These are phyloP conservation scores for Ahaetulla prasina DNA, from an alignment of 2,113 vertebrate species.

Conservation along the genomic window DNA sequence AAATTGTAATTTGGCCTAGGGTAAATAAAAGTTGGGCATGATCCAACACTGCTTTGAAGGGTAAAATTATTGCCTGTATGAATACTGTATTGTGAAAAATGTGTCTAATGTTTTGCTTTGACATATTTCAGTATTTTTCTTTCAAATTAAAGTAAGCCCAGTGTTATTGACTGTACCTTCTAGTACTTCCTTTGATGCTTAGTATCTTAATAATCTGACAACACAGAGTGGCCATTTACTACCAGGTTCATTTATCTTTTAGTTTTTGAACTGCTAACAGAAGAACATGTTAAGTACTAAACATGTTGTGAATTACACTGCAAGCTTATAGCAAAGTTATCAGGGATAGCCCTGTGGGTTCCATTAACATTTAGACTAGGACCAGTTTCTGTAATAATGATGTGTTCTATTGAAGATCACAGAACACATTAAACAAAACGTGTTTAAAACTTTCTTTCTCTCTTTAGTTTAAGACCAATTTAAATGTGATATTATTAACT, in stretches of 20 bases:
- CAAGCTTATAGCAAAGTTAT: background rate
- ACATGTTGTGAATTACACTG: background rate
- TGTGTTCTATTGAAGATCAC: background rate
- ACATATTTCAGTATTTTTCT: background rate
- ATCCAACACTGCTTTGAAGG: background rate
- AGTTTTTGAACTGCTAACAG: background rate
- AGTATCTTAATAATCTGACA: background rate
- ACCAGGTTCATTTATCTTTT: background rate
- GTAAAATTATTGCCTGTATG: background rate
- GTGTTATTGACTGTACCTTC: background rate
- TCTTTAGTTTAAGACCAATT: background rate
- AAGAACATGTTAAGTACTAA: background rate
- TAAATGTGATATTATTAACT: too few species aligned
- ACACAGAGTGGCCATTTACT: background rate
- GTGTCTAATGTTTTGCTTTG: constrained; percentile 15
- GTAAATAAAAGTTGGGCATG: background rate
- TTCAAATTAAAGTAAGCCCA: background rate
- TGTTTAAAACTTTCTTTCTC: background rate
- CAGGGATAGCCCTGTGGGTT: background rate
- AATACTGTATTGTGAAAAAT: background rate
- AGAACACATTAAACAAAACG: background rate
- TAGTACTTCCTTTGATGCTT: background rate
- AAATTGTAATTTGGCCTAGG: constrained; percentile 15
- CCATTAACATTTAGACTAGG: background rate
- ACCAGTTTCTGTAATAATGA: background rate